Conservation (phyloP, 2,113 vertebrate species). For the Hypomesus transpacificus region DNA sequence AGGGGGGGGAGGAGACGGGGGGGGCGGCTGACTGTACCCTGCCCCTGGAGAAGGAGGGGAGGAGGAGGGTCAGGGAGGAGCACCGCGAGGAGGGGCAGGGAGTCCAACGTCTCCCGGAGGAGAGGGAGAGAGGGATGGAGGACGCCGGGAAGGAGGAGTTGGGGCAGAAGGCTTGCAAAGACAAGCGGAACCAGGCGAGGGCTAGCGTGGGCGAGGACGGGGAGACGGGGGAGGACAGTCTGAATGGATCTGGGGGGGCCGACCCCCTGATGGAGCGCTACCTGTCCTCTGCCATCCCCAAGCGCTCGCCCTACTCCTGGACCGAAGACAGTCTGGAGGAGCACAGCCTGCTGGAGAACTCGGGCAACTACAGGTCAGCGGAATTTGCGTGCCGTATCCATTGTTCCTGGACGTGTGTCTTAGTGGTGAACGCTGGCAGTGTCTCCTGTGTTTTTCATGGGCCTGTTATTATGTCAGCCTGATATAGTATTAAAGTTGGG, state of each 20-base stretch:
- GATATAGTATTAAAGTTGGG: background rate
- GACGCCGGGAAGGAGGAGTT: constrained; percentile 45
- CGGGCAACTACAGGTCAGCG: constrained; percentile 54
- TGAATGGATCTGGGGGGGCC: constrained; percentile 1
- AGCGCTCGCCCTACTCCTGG: constrained; percentile 46
- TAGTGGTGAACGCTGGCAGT: background rate
- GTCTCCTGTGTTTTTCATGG: background rate
- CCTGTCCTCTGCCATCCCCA: constrained; percentile 53
- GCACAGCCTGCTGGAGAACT: constrained; percentile 57
- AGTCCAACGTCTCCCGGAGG: constrained; percentile 49
- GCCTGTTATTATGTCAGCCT: background rate
- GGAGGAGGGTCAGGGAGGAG: constrained; percentile 42
- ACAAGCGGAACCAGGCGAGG: constrained; percentile 49
- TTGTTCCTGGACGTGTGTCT: background rate
- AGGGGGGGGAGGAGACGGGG: constrained; percentile 49
- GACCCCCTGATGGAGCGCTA: constrained; percentile 75
- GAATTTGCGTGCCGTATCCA: background rate
- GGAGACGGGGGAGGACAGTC: constrained; percentile 29
- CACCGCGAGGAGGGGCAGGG: constrained; percentile 31
- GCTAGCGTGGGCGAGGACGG: constrained; percentile 20
- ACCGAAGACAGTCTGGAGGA: constrained; percentile 52
- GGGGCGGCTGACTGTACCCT: constrained; percentile 13
- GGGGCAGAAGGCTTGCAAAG: constrained; percentile 47
- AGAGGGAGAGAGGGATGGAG: constrained; percentile 40
- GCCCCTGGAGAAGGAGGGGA: constrained; percentile 46